Evolutionary conservation across 2,113 vertebrate genomes (phyloP).

Genomic region (Pachypanchax playfairii): DNA sequence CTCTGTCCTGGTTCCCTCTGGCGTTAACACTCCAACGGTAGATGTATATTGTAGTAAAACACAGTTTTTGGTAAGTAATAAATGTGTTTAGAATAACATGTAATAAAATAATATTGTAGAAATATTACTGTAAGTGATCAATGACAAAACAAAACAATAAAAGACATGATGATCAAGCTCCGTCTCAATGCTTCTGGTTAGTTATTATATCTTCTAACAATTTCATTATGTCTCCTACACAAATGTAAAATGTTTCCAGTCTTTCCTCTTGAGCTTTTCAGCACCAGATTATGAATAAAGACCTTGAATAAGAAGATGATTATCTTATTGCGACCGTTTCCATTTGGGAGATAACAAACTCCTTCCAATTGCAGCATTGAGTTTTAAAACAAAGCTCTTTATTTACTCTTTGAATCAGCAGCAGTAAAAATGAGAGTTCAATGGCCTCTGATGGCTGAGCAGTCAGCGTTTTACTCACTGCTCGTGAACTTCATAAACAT

Average conservation of each 20-base stretch:
- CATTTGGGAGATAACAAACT: conserved; percentile 21
- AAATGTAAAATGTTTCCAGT: conserved; percentile 7
- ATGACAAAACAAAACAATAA: background rate
- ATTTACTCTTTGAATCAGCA: conserved; percentile 30
- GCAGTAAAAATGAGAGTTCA: conserved; percentile 66
- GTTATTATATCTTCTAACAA: conserved; percentile 9
- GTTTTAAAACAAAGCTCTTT: conserved; percentile 36
- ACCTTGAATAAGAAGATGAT: conserved; percentile 13
- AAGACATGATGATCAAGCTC: background rate
- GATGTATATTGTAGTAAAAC: no score
- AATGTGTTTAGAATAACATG: conserved; percentile 18
- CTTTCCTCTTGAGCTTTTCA: background rate
- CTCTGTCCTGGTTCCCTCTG: background rate
- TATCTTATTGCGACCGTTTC: conserved; percentile 24
- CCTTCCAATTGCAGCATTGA: conserved; percentile 3
- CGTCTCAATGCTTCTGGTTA: conserved; percentile 2
- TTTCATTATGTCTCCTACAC: background rate
- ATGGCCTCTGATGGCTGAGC: conserved; percentile 62
- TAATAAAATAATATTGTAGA: no score
- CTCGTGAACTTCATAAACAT: conserved; percentile 52
- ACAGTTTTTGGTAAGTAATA: background rate
- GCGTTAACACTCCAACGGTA: no score
- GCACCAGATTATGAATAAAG: background rate
- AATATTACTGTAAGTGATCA: background rate
- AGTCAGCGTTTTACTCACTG: conserved; percentile 61